phyloP scores from a whole-genome alignment of 1,140 invertebrate genomes.

The Atopsyche davidsoni region DNA sequence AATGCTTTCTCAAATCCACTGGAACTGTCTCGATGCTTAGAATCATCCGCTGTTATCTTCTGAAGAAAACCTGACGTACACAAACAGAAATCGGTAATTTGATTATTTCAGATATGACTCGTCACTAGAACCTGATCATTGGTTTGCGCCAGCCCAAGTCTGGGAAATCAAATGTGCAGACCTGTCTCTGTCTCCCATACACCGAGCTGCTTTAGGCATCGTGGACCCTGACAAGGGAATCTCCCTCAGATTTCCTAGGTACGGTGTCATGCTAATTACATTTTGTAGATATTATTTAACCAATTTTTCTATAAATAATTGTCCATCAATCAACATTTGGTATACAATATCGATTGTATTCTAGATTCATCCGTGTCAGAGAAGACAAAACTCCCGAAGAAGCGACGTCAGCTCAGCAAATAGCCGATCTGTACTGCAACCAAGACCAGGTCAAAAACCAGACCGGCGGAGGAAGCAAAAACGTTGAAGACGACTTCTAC shows the following conservation, averaged over 20 bases:
- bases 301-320: neutral
- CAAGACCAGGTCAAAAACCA: slow-evolving; percentile 91
- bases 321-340: neutral
- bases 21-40: too few species aligned
- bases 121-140: slow-evolving; percentile 80
- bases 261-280: slow-evolving; percentile 3
- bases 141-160: slow-evolving; percentile 89
- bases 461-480: slow-evolving; percentile 27
- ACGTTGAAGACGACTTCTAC: slow-evolving; percentile 29
- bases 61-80: too few species aligned
- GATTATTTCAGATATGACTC: slow-evolving; percentile 60
- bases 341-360: slow-evolving; percentile 1
- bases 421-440: slow-evolving; percentile 74
- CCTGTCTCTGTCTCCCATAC: slow-evolving; percentile 92
- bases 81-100: too few species aligned
- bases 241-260: slow-evolving; percentile 86
- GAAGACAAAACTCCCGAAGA: slow-evolving; percentile 93
- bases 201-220: slow-evolving; percentile 83
- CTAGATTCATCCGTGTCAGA: slow-evolving; percentile 79
- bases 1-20: too few species aligned
- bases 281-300: neutral
- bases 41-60: too few species aligned
- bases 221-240: slow-evolving; percentile 92
- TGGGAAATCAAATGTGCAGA: slow-evolving; percentile 99
- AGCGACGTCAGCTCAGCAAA: slow-evolving; percentile 86